Conservation (phyloP, 2,113 vertebrate genomes). For the Echinops telfairi region DNA sequence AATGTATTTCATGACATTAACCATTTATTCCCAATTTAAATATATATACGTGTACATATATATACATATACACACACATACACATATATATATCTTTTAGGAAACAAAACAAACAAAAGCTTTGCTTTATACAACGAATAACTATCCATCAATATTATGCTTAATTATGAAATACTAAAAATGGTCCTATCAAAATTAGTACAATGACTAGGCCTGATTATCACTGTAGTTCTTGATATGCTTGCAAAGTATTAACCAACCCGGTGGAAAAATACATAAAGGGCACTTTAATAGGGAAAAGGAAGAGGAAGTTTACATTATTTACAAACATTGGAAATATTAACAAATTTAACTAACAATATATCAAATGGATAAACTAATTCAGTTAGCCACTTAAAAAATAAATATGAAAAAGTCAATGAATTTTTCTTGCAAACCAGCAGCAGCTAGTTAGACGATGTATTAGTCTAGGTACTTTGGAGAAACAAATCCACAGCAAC, state of each 20-base stretch:
- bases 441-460: background rate
- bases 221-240: background rate
- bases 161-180: background rate
- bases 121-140: background rate
- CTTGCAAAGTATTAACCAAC: background rate
- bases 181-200: background rate
- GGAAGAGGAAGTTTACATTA: background rate
- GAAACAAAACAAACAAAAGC: background rate
- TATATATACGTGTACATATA: constrained; percentile 16
- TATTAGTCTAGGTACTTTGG: no score
- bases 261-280: background rate
- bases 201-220: background rate
- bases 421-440: background rate
- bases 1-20: constrained; percentile 25
- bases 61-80: background rate
- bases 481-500: no score
- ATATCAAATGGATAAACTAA: background rate
- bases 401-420: background rate
- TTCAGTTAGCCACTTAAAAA: background rate
- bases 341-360: constrained; percentile 14
- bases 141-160: background rate
- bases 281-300: background rate
- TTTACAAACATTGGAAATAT: background rate
- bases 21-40: background rate
- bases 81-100: no score